Percentiles rank a stretch among this genome's conserved stretches.
phyloP scores from a whole-genome alignment of 1,140 invertebrate species.

The Ridgeia piscesae region DNA sequence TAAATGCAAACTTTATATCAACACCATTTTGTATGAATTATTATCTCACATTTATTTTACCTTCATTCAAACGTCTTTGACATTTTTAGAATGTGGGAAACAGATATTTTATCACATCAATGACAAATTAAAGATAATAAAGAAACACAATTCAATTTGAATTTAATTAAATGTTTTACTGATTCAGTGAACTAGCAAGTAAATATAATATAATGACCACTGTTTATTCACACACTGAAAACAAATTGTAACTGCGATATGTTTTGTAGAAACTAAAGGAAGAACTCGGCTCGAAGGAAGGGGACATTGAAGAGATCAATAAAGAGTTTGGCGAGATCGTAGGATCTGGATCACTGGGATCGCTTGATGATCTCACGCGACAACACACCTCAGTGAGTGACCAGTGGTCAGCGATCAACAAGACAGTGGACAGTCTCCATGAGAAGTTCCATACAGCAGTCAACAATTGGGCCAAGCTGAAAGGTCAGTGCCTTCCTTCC shows the following conservation, averaged over 20 bases:
- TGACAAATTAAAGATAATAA: background rate
- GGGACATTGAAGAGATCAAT: slow-evolving; percentile 36
- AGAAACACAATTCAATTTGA: background rate
- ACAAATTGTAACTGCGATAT: slow-evolving; percentile 1
- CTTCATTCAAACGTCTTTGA: too few relatives aligned
- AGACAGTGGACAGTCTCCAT: slow-evolving; percentile 1
- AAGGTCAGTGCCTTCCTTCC: slow-evolving; percentile 4
- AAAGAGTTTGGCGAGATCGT: slow-evolving; percentile 1
- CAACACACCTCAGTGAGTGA: background rate
- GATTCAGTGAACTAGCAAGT: background rate
- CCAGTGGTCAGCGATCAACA: slow-evolving; percentile 21
- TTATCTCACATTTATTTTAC: too few relatives aligned
- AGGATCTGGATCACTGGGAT: slow-evolving; percentile 13
- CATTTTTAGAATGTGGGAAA: too few relatives aligned
- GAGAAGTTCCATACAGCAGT: background rate
- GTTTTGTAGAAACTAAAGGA: slow-evolving; percentile 42
- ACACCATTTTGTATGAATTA: too few relatives aligned
- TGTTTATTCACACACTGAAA: background rate
- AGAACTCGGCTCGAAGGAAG: slow-evolving; percentile 42
- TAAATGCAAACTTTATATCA: too few relatives aligned
- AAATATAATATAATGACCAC: background rate
- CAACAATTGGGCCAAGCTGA: slow-evolving; percentile 6
- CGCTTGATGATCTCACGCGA: slow-evolving; percentile 14
- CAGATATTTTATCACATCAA: too few relatives aligned
- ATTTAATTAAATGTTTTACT: background rate